A percentile compares a stretch with the other conserved stretches of the same genome.
Conservation (phyloP, 2,888 invertebrate genomes). For the Nycteola revayana region DNA sequence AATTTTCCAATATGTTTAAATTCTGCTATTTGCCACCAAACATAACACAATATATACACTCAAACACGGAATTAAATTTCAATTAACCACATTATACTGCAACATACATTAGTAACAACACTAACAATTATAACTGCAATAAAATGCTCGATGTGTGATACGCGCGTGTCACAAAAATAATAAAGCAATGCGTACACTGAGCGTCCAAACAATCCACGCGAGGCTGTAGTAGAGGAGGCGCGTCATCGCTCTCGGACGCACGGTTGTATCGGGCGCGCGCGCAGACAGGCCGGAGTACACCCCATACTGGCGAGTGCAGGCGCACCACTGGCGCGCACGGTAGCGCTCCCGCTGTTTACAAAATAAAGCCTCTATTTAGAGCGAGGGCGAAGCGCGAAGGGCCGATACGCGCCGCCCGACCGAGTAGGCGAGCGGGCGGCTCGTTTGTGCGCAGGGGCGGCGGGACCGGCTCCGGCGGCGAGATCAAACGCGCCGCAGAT, state of each 20-base stretch:
- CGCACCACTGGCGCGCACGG: slow-evolving; percentile 60
- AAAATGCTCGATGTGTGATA: slow-evolving; percentile 8
- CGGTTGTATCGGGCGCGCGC: slow-evolving; percentile 34
- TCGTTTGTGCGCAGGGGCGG: slow-evolving; percentile 78
- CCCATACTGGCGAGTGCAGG: slow-evolving; percentile 69
- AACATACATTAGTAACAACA: too few relatives aligned
- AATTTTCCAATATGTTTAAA: too few relatives aligned
- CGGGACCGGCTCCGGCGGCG: slow-evolving; percentile 76
- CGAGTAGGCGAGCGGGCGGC: slow-evolving; percentile 78
- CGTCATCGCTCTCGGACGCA: slow-evolving; percentile 41
- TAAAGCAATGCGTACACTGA: slow-evolving; percentile 69
- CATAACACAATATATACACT: too few relatives aligned
- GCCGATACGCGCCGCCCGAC: slow-evolving; percentile 72
- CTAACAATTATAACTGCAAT: not conserved
- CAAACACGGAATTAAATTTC: too few relatives aligned
- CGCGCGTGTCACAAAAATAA: slow-evolving; percentile 37
- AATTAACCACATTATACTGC: too few relatives aligned
- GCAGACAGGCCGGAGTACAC: slow-evolving; percentile 52
- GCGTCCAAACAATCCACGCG: slow-evolving; percentile 60
- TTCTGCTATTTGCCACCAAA: too few relatives aligned
- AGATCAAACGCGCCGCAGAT: slow-evolving; percentile 79
- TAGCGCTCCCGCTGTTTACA: slow-evolving; percentile 78
- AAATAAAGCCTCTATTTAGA: slow-evolving; percentile 80
- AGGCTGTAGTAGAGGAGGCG: slow-evolving; percentile 40
- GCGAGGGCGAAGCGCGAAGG: slow-evolving; percentile 76